Conservation (phyloP, 2,888 invertebrate genomes). For the Rotaria magnacalcarata region DNA sequence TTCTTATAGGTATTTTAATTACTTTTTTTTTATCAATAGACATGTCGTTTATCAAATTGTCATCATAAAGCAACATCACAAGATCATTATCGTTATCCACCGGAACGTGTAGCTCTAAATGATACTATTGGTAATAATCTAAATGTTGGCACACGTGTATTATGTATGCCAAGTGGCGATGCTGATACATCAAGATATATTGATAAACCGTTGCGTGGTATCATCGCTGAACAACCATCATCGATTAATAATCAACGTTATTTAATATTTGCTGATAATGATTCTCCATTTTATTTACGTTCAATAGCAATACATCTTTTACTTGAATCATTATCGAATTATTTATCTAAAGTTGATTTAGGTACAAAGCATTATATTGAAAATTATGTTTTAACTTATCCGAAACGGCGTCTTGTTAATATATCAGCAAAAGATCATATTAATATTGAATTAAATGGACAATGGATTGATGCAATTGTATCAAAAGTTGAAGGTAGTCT, state of each 20-base stretch:
- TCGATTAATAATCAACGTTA: not conserved
- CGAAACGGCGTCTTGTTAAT: conserved; percentile 26
- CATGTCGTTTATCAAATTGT: conserved; percentile 19
- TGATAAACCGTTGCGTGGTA: conserved; percentile 30
- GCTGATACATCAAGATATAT: conserved; percentile 3
- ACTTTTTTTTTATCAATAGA: not conserved
- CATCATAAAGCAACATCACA: conserved; percentile 13
- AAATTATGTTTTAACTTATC: conserved; percentile 32
- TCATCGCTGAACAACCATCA: conserved; percentile 7
- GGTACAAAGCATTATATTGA: conserved; percentile 36
- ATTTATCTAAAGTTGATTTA: conserved; percentile 28
- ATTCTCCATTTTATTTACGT: conserved; percentile 16
- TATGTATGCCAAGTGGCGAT: conserved; percentile 9
- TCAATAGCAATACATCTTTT: not conserved
- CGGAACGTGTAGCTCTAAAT: not conserved
- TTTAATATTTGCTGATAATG: conserved; percentile 26
- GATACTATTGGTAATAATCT: not conserved
- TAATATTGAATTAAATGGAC: conserved; percentile 26
- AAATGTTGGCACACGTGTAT: conserved; percentile 24
- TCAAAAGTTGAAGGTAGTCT: not conserved
- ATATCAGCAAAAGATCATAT: not conserved
- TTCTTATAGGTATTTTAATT: too few relatives aligned
- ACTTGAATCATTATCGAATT: conserved; percentile 25
- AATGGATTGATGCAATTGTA: conserved; percentile 10
- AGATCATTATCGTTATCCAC: conserved; percentile 29